A percentile compares a stretch with the other conserved stretches of the same genome.
These are phyloP conservation scores for Lepidochrysops patricia DNA, from an alignment of 2,888 invertebrate genomes.

Conservation along the genomic window DNA sequence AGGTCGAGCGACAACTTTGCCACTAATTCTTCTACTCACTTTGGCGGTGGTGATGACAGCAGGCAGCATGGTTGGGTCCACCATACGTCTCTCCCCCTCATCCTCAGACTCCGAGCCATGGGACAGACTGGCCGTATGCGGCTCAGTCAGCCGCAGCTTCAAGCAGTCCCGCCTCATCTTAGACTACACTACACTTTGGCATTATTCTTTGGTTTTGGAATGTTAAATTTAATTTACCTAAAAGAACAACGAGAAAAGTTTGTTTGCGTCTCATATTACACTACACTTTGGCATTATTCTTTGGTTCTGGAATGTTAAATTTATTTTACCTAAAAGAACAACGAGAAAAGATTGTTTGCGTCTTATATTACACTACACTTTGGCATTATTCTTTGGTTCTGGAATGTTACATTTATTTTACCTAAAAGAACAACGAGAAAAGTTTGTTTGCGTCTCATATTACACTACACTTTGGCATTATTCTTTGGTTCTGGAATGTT, in stretches of 20 bases:
- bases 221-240: not conserved
- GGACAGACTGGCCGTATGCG: conserved; percentile 48
- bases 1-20: too few relatives aligned
- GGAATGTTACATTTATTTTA: not conserved
- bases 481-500: conserved; percentile 21
- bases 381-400: conserved; percentile 28
- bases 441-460: conserved; percentile 65
- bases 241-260: too few relatives aligned
- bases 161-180: conserved; percentile 62
- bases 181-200: conserved; percentile 26
- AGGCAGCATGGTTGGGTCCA: conserved; percentile 40
- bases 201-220: conserved; percentile 24
- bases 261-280: conserved; percentile 53
- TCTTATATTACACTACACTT: conserved; percentile 40
- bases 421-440: too few relatives aligned
- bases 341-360: too few relatives aligned
- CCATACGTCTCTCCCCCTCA: conserved; percentile 45
- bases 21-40: conserved; percentile 38
- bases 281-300: conserved; percentile 28
- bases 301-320: conserved; percentile 19
- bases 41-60: conserved; percentile 42
- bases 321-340: not conserved
- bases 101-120: conserved; percentile 65
- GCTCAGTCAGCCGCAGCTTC: conserved; percentile 63
- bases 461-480: conserved; percentile 28